Base-by-base conservation (phyloP, 1,140 invertebrate species). In the Ceratoteleas bidentatus region DNA sequence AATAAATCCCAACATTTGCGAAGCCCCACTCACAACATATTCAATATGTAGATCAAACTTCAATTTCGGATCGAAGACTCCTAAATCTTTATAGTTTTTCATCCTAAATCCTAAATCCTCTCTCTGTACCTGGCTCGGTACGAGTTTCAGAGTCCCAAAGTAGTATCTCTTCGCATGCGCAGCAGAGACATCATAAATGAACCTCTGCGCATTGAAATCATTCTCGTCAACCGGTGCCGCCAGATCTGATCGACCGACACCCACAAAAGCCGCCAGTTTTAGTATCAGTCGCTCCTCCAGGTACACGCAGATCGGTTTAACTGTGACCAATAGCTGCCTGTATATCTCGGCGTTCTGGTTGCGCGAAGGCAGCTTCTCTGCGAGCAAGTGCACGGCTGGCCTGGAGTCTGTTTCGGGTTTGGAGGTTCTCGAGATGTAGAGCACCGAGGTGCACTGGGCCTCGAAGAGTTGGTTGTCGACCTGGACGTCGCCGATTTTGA, bases 391-490 rank as follows among this genome's bases (percentile, higher is more conserved):
- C 47, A 96, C 92, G 0, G 94, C 94, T n/a, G 94, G 94, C 73
- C 93, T 85, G 1, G 88, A 87, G 60, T 88, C 87, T 6, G 87
- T 87, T 10, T 93, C 92, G 49, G 81, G 81, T 75, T 91, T 85
- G 2, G 87, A 88, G 15, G 85, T 78, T 0, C 92, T 91, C 0
- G 93, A 93, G 9, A 96, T 95, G 88, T 96, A 97, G 47, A 98
- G 90, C 52, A 98, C 92, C 9, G 98, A 95, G 10, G 96, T 95
- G 86, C 95, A 96, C 64, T 95, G 94, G 0, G 97, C 95, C 85
- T 97, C 96, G 73, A 97, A 93, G 47, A 99, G 85, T 92, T 97
- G 97, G 93, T 99, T 99, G 89, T 99, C 94, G 84, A 96, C 95
- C 62, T 98, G 97, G 84, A 99, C 93, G 87, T 96, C 94, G 45